These are phyloP conservation scores for Caenorhabditis auriculariae DNA, from an alignment of 2,888 invertebrate species.

Conservation along the genomic window DNA sequence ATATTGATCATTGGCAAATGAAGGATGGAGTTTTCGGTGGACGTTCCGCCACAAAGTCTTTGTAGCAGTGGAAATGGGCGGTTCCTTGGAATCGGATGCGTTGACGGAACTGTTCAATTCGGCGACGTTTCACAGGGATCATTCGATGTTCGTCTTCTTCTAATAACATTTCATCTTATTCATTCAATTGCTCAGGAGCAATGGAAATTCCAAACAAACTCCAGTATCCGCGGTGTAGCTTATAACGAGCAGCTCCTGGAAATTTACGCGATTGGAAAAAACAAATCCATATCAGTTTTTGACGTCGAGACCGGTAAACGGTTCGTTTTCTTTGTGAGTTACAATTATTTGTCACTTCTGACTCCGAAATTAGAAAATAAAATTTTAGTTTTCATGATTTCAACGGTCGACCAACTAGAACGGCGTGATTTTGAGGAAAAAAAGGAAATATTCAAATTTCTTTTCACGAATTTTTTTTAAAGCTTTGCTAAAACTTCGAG, in stretches of 20 bases:
- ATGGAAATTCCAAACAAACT: conserved; percentile 33
- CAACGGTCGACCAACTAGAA: too few species aligned
- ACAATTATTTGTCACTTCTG: too few species aligned
- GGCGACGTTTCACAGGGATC: conserved; percentile 9
- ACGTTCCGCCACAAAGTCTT: conserved; percentile 22
- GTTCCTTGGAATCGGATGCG: conserved; percentile 22
- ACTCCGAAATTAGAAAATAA: neutral
- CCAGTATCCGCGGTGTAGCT: conserved; percentile 24
- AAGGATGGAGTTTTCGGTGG: conserved; percentile 15
- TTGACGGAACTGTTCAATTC: conserved; percentile 29
- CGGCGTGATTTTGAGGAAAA: neutral
- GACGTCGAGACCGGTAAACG: conserved; percentile 49
- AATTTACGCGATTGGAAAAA: conserved; percentile 34
- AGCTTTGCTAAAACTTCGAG: too few species aligned
- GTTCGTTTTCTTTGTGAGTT: conserved; percentile 8
- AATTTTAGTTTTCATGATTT: neutral
- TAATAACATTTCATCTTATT: too few species aligned
- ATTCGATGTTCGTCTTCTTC: conserved; percentile 4
- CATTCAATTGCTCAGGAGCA: conserved; percentile 23
- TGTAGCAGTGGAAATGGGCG: conserved; percentile 9
- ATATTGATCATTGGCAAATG: too few species aligned
- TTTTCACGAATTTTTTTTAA: too few species aligned
- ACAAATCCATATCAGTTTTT: conserved; percentile 45
- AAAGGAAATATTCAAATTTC: neutral
- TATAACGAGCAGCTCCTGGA: conserved; percentile 13